Evolutionary conservation across 2,113 vertebrate genomes (phyloP).

Genomic region (Caranx ignobilis): DNA sequence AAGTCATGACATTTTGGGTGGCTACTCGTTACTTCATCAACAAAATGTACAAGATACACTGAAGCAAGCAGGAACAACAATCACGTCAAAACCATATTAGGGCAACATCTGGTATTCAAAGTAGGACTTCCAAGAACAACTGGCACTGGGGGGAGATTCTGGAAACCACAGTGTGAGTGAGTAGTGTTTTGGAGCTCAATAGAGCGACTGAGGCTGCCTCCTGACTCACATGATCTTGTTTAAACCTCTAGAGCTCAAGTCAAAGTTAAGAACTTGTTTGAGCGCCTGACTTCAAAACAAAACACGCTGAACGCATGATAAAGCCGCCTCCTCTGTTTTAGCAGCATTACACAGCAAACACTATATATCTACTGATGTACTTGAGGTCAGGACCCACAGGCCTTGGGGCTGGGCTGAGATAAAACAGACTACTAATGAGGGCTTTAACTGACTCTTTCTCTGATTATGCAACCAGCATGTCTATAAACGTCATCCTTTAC

Average conservation of each 20-base stretch:
- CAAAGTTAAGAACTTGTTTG: conserved; percentile 46
- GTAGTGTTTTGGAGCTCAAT: conserved; percentile 43
- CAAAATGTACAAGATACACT: conserved; percentile 2
- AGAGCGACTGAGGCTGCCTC: conserved; percentile 12
- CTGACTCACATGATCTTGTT: conserved; percentile 56
- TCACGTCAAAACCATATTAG: conserved; percentile 56
- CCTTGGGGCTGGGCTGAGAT: conserved; percentile 26
- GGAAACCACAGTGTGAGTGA: conserved; percentile 44
- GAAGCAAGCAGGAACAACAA: conserved; percentile 24
- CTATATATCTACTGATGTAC: not conserved
- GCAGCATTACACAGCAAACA: conserved; percentile 26
- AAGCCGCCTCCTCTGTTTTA: conserved; percentile 17
- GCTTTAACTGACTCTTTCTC: conserved; percentile 27
- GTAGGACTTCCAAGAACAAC: conserved; percentile 65
- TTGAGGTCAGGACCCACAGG: conserved; percentile 20
- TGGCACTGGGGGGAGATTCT: conserved; percentile 37
- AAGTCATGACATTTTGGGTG: conserved; percentile 14
- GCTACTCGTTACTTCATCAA: conserved; percentile 16
- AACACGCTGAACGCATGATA: not conserved
- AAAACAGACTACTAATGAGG: conserved; percentile 44
- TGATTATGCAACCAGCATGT: conserved; percentile 50
- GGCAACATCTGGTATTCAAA: conserved; percentile 54
- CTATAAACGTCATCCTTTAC: conserved; percentile 51
- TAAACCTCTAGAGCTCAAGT: conserved; percentile 47
- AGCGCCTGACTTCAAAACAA: conserved; percentile 45